Base-by-base conservation (phyloP, 2,888 invertebrate genomes). In the Nysson spinosus region DNA sequence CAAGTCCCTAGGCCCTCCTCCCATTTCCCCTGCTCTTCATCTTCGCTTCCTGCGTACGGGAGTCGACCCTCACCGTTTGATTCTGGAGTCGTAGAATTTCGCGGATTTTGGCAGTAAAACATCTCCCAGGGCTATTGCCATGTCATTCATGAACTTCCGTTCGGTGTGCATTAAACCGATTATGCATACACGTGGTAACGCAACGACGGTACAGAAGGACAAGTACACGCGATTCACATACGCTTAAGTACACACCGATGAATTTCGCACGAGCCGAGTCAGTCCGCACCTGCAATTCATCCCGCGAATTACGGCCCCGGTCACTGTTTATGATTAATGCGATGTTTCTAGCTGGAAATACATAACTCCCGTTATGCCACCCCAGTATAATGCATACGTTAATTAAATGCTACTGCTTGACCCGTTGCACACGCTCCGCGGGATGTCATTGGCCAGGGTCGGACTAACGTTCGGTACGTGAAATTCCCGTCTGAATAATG, bases 281-380 rank as follows among this genome's bases (percentile, higher is more conserved):
- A 17, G 43, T 39, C 28, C 34, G 39, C 30, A 24, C 42, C 42
- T 39, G 60, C 63, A 67, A 67, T 67, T 69, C 67, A 54, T 62
- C 44, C 26, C 35, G 42, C 67, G 57, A 54, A 67, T 69, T 58
- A 61, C 55, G 49, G 49, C 35, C 39, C 58, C 46, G 63, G 56
- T 37, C 64, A 19, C 50, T 51, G 64, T 69, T 75, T 72, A 75
- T 75, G 75, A 75, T 75, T 75, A 75, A 75, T 62, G 72, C 72
- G 54, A 55, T 57, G 72, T 54, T 64, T 60, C 67, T 70, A 60
- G 40, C 37, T 12, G 44, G 46, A 30, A 60, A 60, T 63, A 64
- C 50, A 37, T 20, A 5, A 26, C 22, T 54, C 34, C 28, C 30
- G 47, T 57, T 32, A 44, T 42, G 20, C 35, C 40, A 35, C 52